Evolutionary conservation across 2,888 invertebrate genomes (phyloP).

Genomic region (Spialia ferax): DNA sequence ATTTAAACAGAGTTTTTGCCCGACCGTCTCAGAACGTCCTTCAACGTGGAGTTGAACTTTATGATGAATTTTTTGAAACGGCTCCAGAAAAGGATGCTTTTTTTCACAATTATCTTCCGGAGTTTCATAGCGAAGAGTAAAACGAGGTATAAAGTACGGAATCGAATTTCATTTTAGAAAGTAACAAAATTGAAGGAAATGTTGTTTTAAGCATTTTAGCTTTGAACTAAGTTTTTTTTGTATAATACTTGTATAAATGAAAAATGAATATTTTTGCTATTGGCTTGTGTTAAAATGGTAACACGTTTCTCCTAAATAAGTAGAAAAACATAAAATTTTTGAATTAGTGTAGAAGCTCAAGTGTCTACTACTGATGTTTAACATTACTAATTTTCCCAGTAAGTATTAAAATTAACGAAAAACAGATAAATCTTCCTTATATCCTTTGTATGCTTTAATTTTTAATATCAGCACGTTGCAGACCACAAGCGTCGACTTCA

Average conservation of each 20-base stretch:
- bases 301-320: background rate
- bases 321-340: background rate
- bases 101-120: slow-evolving; percentile 17
- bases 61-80: slow-evolving; percentile 36
- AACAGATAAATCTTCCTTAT: background rate
- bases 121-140: background rate
- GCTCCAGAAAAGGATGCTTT: slow-evolving; percentile 30
- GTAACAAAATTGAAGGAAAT: slow-evolving; percentile 4
- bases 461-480: background rate
- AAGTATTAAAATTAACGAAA: background rate
- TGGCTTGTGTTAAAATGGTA: background rate
- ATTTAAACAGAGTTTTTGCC: slow-evolving; percentile 48
- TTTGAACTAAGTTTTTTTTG: background rate
- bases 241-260: too few relatives aligned
- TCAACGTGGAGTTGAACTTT: slow-evolving; percentile 33
- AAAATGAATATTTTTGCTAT: background rate
- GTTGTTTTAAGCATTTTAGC: background rate
- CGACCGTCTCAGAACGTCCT: slow-evolving; percentile 20
- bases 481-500: slow-evolving; percentile 32
- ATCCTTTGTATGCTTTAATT: background rate
- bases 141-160: slow-evolving; percentile 12
- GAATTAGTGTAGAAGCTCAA: background rate
- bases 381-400: background rate
- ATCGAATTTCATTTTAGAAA: slow-evolving; percentile 24
- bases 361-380: too few relatives aligned